Conservation (phyloP, 2,888 invertebrate species). For the Quadriops clusia region DNA sequence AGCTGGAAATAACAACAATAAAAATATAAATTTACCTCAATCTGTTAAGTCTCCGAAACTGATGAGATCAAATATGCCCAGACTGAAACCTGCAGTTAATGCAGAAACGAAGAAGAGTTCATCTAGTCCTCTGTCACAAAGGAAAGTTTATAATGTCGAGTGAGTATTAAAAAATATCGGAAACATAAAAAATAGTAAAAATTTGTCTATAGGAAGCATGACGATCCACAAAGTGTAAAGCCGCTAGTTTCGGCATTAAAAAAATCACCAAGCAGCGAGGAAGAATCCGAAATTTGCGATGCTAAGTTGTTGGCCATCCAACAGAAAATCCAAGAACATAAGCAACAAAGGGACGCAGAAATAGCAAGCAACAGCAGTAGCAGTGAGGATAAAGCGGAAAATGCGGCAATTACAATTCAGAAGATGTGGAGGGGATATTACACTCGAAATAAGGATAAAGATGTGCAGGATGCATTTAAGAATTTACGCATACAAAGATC, state of each 20-base stretch:
- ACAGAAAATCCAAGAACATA: slow-evolving; percentile 43
- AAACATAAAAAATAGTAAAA: too few relatives aligned
- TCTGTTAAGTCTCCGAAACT: slow-evolving; percentile 23
- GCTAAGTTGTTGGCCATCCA: slow-evolving; percentile 56
- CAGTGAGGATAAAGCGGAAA: slow-evolving; percentile 34
- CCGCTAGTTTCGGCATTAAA: slow-evolving; percentile 25
- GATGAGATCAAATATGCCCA: slow-evolving; percentile 11
- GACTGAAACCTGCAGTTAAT: slow-evolving; percentile 8
- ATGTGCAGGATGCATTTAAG: slow-evolving; percentile 49
- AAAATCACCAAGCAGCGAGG: slow-evolving; percentile 42
- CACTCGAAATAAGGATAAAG: slow-evolving; percentile 60
- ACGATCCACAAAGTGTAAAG: slow-evolving; percentile 10
- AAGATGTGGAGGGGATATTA: slow-evolving; percentile 78
- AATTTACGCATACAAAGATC: slow-evolving; percentile 66
- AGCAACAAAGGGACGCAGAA: slow-evolving; percentile 27
- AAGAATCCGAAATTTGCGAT: slow-evolving; percentile 54
- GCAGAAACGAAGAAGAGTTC: slow-evolving; percentile 21
- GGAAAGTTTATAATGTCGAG: slow-evolving; percentile 15
- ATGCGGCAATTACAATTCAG: slow-evolving; percentile 69
- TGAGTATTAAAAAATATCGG: slow-evolving; percentile 7
- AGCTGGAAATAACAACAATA: slow-evolving; percentile 12
- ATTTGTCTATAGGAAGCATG: too few relatives aligned
- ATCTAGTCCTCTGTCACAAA: slow-evolving; percentile 24
- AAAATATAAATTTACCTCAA: slow-evolving; percentile 13
- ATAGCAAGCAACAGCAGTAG: slow-evolving; percentile 23